Conservation (phyloP, 2,797 vertebrate species). For the Cryptoblepharus egeriae region DNA sequence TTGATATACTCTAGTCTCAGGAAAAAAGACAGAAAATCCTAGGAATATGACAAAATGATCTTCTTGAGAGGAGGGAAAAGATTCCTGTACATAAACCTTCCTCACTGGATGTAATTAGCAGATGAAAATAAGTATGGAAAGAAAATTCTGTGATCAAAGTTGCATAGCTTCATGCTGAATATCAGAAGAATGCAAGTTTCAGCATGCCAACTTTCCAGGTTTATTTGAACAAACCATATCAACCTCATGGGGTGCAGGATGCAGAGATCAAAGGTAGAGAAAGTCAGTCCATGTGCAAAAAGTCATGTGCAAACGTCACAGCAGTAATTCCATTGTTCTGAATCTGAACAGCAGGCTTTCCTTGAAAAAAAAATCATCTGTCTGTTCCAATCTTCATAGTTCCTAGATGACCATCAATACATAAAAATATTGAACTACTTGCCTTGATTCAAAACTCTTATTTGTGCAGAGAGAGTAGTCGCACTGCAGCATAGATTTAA, state of each 20-base stretch:
- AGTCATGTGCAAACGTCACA: not conserved
- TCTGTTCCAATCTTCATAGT: not conserved
- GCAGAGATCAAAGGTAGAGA: conserved; percentile 58
- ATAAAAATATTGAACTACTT: not conserved
- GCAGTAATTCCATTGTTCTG: not conserved
- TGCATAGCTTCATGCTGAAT: conserved; percentile 55
- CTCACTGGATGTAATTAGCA: conserved; percentile 63
- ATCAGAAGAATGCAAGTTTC: conserved; percentile 55
- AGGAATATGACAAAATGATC: accelerated
- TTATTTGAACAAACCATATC: conserved; percentile 56
- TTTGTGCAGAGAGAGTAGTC: no score
- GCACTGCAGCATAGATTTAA: not conserved
- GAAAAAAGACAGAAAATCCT: conserved; percentile 36
- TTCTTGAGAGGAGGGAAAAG: conserved; percentile 15
- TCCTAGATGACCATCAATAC: not conserved
- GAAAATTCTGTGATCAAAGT: conserved; percentile 63
- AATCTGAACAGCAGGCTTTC: not conserved
- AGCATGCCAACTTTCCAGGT: conserved; percentile 37
- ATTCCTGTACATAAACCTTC: conserved; percentile 53
- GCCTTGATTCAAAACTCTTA: not conserved
- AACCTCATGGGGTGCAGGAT: conserved; percentile 38
- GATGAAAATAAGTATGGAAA: conserved; percentile 67
- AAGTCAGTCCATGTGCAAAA: not conserved
- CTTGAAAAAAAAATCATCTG: not conserved
- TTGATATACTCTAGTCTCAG: conserved; percentile 10